A percentile compares a stretch with the other conserved stretches of the same genome.
Conservation (phyloP, 2,888 invertebrate genomes). For the Orthosia gothica region DNA sequence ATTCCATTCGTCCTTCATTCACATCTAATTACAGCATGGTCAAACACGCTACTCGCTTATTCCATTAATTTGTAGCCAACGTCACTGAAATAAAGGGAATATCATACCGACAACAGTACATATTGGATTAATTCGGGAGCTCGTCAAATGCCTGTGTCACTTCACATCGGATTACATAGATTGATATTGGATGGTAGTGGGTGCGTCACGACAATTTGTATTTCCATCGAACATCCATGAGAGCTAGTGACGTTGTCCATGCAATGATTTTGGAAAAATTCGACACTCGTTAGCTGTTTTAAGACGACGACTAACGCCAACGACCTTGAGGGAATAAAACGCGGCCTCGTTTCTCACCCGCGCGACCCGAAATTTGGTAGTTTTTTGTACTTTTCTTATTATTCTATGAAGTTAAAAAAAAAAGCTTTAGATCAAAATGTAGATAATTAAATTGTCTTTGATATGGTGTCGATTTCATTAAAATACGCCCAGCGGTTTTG, state of each 20-base stretch:
- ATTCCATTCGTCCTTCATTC: slow-evolving; percentile 41
- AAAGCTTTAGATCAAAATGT: no score
- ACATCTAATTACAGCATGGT: slow-evolving; percentile 42
- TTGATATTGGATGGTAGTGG: slow-evolving; percentile 51
- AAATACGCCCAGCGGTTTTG: no score
- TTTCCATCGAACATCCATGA: slow-evolving; percentile 26
- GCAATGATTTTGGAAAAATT: slow-evolving; percentile 5
- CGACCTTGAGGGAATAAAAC: no score
- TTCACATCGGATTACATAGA: slow-evolving; percentile 63
- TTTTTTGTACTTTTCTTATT: no score
- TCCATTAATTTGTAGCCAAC: slow-evolving; percentile 40
- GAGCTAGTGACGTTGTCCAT: slow-evolving; percentile 3
- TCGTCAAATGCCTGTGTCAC: slow-evolving; percentile 50
- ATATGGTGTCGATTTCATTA: no score
- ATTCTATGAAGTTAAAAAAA: no score
- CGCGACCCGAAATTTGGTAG: no score
- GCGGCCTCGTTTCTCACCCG: no score
- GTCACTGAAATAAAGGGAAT: slow-evolving; percentile 49
- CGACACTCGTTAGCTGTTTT: no score
- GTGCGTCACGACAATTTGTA: slow-evolving; percentile 45
- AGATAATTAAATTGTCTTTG: no score
- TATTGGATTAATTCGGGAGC: slow-evolving; percentile 60
- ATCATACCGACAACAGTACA: slow-evolving; percentile 45
- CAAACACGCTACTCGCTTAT: slow-evolving; percentile 50
- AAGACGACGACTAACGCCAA: no score